phyloP scores from a whole-genome alignment of 2,888 invertebrate genomes.

The Ochropacha duplaris region DNA sequence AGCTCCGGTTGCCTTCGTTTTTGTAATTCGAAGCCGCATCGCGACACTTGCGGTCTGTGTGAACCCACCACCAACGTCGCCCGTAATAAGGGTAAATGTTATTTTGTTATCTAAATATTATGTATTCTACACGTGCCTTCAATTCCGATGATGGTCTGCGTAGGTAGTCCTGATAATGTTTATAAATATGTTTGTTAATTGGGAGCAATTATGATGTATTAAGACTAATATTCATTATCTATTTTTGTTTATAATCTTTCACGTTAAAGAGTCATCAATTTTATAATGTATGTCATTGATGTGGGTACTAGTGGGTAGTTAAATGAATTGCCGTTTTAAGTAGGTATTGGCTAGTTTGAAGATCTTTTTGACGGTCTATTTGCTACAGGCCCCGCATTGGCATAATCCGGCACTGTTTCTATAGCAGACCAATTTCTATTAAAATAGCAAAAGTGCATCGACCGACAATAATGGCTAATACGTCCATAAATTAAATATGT shows the following conservation, averaged over 20 bases:
- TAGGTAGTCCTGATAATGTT: neutral
- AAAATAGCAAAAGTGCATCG: too few relatives aligned
- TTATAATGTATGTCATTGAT: neutral
- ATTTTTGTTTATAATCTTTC: neutral
- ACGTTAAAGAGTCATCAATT: neutral
- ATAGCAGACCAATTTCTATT: too few relatives aligned
- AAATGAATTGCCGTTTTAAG: too few relatives aligned
- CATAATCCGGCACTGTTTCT: too few relatives aligned
- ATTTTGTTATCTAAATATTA: slow-evolving; percentile 23
- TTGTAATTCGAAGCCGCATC: slow-evolving; percentile 55
- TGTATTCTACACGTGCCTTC: neutral
- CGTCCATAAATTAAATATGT: too few relatives aligned
- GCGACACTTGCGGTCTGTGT: slow-evolving; percentile 43
- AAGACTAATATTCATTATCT: too few relatives aligned
- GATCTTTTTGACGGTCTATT: too few relatives aligned
- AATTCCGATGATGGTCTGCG: neutral
- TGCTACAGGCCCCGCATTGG: too few relatives aligned
- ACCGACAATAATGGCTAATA: too few relatives aligned
- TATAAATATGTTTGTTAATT: neutral
- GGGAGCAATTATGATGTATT: neutral
- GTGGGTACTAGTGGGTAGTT: too few relatives aligned
- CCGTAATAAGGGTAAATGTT: slow-evolving; percentile 34
- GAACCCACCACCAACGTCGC: slow-evolving; percentile 36
- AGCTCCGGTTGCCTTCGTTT: slow-evolving; percentile 53
- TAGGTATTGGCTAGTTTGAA: too few relatives aligned